A percentile compares a stretch with the other conserved stretches of the same genome.
These are phyloP conservation scores for Centrocercus urophasianus DNA, from an alignment of 2,113 vertebrate species.

Conservation along the genomic window DNA sequence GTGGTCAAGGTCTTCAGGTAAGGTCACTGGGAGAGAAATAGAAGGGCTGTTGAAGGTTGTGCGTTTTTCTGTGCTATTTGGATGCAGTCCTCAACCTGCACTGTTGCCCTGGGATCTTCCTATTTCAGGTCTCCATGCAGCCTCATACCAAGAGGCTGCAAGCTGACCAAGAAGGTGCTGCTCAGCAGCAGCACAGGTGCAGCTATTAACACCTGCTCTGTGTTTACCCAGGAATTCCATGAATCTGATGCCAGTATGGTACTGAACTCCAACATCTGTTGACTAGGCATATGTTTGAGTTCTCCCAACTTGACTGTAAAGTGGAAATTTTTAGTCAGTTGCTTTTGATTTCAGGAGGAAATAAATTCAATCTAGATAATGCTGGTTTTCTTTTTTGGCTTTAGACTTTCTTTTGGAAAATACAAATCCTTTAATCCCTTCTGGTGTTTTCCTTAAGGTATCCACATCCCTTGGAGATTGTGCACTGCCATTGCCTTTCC, in stretches of 20 bases:
- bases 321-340: neutral
- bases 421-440: neutral
- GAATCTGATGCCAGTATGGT: neutral
- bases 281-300: neutral
- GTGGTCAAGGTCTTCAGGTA: neutral
- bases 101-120: neutral
- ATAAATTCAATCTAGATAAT: neutral
- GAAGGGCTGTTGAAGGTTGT: neutral
- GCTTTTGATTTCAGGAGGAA: neutral
- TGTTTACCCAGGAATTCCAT: neutral
- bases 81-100: neutral
- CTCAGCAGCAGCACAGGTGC: neutral
- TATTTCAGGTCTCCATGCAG: neutral
- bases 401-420: neutral
- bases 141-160: neutral
- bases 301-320: neutral
- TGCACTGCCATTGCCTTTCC: neutral
- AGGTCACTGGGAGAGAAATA: neutral
- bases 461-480: neutral
- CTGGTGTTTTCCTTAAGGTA: too few relatives aligned
- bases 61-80: neutral
- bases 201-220: neutral
- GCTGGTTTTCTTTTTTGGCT: neutral
- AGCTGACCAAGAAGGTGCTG: neutral
- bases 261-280: neutral